Base-by-base conservation (phyloP, 1,140 invertebrate genomes). In the Drosophila sp. region DNA sequence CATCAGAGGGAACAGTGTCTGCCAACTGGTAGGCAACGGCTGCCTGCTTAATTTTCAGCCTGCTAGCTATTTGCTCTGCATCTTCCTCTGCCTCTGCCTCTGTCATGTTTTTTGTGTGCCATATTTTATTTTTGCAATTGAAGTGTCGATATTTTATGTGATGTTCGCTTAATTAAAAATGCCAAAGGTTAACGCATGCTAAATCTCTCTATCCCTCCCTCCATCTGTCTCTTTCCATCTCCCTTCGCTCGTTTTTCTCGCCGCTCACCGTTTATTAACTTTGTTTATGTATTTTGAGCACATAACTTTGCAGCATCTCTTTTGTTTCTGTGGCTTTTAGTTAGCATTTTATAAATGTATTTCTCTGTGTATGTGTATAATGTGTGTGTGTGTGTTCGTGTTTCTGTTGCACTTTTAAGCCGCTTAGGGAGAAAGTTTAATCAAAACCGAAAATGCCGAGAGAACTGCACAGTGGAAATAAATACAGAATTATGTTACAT, bases 131-230 rank as follows among this genome's bases (percentile, higher is more conserved):
- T 78, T 81, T 81, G 83, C 82, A 87, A 87, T 89, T 87, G 81
- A 89, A 87, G 82, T 87, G 82, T 87, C 82, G 82, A 87, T 87
- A 87, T 87, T 89, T 87, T 87, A 87, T 89, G 83, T 86, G 67
- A 76, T 87, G 75, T 82, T 82, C 82, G 78, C 73, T 87, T 87
- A 89, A 87, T 89, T 87, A 87, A 87, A 87, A 87, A 87, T 87
- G 82, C 83, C 83, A 87, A 87, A 87, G 82, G 82, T 89, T 87
- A 87, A 89, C 83, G 74, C 79, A 81, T 80, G 73, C 64, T 57
- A 64, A 40, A 51, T 51, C 62, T 45, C 66, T 43, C 9, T n/a
- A 29, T 4, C 18, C 21, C 13, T 7, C 27, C 11, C n/a, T 9
- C 11, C 0, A 8, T 21, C 29, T 2, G 0, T 8, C 64, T 1